Evolutionary conservation across 2,888 invertebrate genomes (phyloP).

Genomic region (Frankliniella intonsa): DNA sequence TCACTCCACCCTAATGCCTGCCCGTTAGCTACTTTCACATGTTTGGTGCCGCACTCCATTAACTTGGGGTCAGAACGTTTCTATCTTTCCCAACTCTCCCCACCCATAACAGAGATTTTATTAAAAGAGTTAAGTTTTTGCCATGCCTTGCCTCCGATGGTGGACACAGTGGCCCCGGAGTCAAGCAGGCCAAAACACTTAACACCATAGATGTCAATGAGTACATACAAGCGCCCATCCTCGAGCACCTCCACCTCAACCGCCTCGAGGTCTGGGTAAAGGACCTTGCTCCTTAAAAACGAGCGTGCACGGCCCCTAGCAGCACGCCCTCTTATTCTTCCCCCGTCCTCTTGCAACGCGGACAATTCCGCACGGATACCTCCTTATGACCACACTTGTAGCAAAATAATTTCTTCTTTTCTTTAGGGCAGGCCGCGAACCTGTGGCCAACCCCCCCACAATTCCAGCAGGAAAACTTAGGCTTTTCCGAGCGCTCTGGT

Average conservation of each 20-base stretch:
- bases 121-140: no score
- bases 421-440: no score
- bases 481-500: not conserved
- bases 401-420: no score
- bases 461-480: no score
- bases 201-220: not conserved
- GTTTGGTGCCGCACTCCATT: not conserved
- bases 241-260: not conserved
- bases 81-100: conserved; percentile 2
- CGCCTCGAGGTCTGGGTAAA: not conserved
- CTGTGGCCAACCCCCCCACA: no score
- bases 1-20: no score
- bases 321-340: not conserved
- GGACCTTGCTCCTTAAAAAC: no score
- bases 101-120: not conserved
- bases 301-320: no score
- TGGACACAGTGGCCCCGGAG: not conserved
- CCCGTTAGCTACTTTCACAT: not conserved
- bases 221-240: not conserved
- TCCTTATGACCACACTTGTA: no score
- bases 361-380: not conserved
- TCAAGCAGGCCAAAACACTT: not conserved
- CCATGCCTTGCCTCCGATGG: no score
- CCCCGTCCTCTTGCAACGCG: not conserved
- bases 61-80: not conserved